Percentiles rank a stretch among this genome's conserved stretches.
Evolutionary conservation across 2,113 vertebrate species (phyloP).

Genomic region (Brachyhypopomus gauderio): DNA sequence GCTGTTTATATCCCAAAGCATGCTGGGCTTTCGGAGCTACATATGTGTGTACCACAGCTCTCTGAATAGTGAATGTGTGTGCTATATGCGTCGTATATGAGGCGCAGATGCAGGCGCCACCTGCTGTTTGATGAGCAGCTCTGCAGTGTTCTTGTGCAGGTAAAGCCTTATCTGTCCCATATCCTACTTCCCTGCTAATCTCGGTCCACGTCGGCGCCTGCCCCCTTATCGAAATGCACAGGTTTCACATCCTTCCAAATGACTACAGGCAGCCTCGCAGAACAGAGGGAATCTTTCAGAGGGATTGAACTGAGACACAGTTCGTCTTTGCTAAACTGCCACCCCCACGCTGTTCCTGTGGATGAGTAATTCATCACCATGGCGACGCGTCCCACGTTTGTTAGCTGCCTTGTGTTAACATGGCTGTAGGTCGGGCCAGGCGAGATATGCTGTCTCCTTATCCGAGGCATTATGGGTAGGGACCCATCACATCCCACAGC

Average conservation of each 20-base stretch:
- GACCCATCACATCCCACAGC: too few relatives aligned
- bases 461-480: too few relatives aligned
- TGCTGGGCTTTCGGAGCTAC: neutral
- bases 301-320: neutral
- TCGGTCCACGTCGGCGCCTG: neutral
- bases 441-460: too few relatives aligned
- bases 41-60: neutral
- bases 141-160: neutral
- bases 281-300: neutral
- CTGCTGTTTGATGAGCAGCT: slow-evolving; percentile 16
- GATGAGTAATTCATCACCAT: neutral
- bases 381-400: neutral
- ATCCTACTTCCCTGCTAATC: neutral
- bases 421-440: neutral
- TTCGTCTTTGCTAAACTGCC: too few relatives aligned
- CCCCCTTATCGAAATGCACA: neutral
- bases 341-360: neutral
- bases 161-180: neutral
- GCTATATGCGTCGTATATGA: neutral
- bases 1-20: neutral
- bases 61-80: neutral
- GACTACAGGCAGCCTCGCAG: neutral
- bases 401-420: neutral
- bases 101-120: neutral
- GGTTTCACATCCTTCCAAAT: neutral